Evolutionary conservation across 2,113 vertebrate genomes (phyloP).

Genomic region (Phyllostomus hastatus): DNA sequence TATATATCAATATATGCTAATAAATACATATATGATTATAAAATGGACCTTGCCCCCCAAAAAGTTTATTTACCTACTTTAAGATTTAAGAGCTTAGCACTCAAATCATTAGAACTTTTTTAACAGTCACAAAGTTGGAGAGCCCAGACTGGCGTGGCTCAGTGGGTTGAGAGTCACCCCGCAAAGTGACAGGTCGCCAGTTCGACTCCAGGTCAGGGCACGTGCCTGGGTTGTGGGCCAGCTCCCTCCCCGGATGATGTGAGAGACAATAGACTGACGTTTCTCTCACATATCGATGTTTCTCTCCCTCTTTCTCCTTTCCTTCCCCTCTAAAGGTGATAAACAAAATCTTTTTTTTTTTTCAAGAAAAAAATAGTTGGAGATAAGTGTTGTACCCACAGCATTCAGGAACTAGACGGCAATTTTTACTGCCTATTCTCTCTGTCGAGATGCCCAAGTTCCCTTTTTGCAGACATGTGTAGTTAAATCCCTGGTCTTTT

Average conservation of each 20-base stretch:
- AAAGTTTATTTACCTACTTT: background rate
- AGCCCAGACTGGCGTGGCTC: too few relatives aligned
- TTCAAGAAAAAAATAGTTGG: background rate
- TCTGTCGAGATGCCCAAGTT: background rate
- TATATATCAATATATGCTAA: background rate
- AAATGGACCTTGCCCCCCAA: background rate
- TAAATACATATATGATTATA: background rate
- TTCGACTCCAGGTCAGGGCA: too few relatives aligned
- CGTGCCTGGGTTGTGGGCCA: too few relatives aligned
- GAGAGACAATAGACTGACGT: too few relatives aligned
- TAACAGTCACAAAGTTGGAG: background rate
- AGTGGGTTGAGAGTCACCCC: too few relatives aligned
- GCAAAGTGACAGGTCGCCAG: too few relatives aligned
- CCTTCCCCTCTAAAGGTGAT: too few relatives aligned
- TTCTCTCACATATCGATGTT: too few relatives aligned
- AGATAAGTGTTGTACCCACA: background rate
- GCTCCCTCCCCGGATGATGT: too few relatives aligned
- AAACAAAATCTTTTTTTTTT: too few relatives aligned
- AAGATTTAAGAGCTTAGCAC: background rate
- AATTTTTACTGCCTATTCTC: background rate
- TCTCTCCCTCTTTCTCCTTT: too few relatives aligned
- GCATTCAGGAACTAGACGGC: background rate
- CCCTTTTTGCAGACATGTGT: background rate
- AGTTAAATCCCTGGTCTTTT: slow-evolving; percentile 45
- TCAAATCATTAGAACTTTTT: background rate